A percentile compares a stretch with the other conserved stretches of the same genome.
Conservation (phyloP, 2,797 vertebrate genomes). For the Poecilia gillii region DNA sequence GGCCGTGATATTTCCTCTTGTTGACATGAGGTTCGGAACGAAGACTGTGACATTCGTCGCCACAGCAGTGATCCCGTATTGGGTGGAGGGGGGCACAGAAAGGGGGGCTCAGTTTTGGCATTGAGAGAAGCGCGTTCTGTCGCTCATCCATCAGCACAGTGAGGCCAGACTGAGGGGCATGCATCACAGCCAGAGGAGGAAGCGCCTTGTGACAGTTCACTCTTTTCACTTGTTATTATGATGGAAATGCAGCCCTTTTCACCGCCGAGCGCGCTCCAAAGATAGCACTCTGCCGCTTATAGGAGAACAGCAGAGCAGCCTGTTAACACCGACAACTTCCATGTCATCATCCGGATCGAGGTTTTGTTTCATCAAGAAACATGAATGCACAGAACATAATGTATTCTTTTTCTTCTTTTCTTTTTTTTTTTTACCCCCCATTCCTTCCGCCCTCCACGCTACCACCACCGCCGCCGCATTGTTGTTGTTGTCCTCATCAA, state of each 20-base stretch:
- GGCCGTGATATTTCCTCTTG: slow-evolving; percentile 56
- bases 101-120: slow-evolving; percentile 51
- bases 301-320: slow-evolving; percentile 45
- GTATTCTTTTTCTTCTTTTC: slow-evolving; percentile 55
- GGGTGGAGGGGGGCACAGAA: no score
- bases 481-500: slow-evolving; percentile 37
- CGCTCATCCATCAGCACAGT: slow-evolving; percentile 57
- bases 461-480: background rate
- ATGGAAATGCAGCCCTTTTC: slow-evolving; percentile 65
- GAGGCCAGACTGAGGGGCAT: slow-evolving; percentile 53
- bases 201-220: slow-evolving; percentile 60
- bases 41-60: slow-evolving; percentile 58
- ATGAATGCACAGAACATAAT: slow-evolving; percentile 51
- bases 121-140: slow-evolving; percentile 43
- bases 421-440: background rate
- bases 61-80: slow-evolving; percentile 52
- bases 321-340: slow-evolving; percentile 47
- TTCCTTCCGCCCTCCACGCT: slow-evolving; percentile 33
- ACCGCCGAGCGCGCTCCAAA: slow-evolving; percentile 17
- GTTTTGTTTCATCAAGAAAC: slow-evolving; percentile 58
- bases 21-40: slow-evolving; percentile 56
- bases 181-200: slow-evolving; percentile 60
- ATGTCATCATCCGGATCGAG: slow-evolving; percentile 51
- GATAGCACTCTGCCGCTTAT: slow-evolving; percentile 29
- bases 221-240: slow-evolving; percentile 64